Evolutionary conservation across 2,888 invertebrate genomes (phyloP).

Genomic region (Ariolimax columbianus): DNA sequence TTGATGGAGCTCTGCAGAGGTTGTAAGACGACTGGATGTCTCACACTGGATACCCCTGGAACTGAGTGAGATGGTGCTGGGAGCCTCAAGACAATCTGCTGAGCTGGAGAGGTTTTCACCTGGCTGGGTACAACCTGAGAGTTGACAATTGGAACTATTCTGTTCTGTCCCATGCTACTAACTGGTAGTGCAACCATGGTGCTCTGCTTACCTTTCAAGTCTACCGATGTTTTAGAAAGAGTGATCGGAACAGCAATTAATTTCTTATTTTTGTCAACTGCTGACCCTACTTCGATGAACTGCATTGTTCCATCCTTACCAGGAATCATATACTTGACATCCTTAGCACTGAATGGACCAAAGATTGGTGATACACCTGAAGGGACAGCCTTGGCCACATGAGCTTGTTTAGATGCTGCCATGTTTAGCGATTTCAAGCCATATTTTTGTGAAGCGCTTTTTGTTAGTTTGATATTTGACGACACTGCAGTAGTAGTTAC

Average conservation of each 20-base stretch:
- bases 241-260: constrained; percentile 47
- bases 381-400: background rate
- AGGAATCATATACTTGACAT: constrained; percentile 51
- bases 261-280: constrained; percentile 28
- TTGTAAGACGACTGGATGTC: constrained; percentile 22
- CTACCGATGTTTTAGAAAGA: constrained; percentile 6
- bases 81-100: constrained; percentile 25
- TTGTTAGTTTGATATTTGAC: constrained; percentile 20
- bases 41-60: background rate
- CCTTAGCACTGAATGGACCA: constrained; percentile 35
- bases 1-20: background rate
- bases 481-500: background rate
- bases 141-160: constrained; percentile 23
- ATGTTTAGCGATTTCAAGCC: constrained; percentile 9
- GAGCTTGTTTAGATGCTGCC: background rate
- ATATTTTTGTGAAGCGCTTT: background rate
- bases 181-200: constrained; percentile 37
- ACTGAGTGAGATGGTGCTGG: constrained; percentile 2
- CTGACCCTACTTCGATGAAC: constrained; percentile 38
- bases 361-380: constrained; percentile 11
- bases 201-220: constrained; percentile 14
- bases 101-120: constrained; percentile 14
- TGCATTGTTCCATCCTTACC: constrained; percentile 48
- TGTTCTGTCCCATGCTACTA: constrained; percentile 19
- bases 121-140: background rate